phyloP scores from a whole-genome alignment of 2,797 vertebrate genomes.

The Podarcis siculus region DNA sequence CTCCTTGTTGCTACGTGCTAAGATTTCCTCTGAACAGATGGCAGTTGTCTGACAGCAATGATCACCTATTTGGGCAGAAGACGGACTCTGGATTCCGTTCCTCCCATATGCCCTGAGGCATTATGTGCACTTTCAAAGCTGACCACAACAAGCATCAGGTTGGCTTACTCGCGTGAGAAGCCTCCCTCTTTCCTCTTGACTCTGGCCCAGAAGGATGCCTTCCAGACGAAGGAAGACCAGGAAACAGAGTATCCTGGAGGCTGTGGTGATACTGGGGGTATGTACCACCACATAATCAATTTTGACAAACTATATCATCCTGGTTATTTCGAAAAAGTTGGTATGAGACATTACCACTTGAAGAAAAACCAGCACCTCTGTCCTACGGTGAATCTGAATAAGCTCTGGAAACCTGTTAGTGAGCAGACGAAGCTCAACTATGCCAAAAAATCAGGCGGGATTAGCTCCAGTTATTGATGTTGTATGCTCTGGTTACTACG shows the following conservation, averaged over 20 bases:
- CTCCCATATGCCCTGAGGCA: not conserved
- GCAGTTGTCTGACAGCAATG: not conserved
- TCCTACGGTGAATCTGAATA: slow-evolving; percentile 88
- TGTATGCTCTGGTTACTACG: slow-evolving; percentile 93
- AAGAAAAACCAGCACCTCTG: slow-evolving; percentile 69
- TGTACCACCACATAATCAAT: slow-evolving; percentile 95
- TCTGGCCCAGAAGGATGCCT: no score
- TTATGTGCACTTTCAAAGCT: not conserved
- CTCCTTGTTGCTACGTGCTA: not conserved
- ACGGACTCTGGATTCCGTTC: not conserved
- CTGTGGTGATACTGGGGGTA: slow-evolving; percentile 87
- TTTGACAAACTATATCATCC: slow-evolving; percentile 92
- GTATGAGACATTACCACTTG: slow-evolving; percentile 84
- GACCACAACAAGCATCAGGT: not conserved
- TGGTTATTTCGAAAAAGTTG: slow-evolving; percentile 88
- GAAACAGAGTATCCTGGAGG: slow-evolving; percentile 93
- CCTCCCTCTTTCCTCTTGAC: no score
- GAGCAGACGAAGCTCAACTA: slow-evolving; percentile 92
- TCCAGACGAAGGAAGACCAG: slow-evolving; percentile 86
- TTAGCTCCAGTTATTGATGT: slow-evolving; percentile 93
- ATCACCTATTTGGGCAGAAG: not conserved
- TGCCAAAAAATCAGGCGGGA: slow-evolving; percentile 87
- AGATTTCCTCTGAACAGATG: not conserved
- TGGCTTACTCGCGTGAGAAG: not conserved
- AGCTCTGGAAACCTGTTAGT: slow-evolving; percentile 91